Evolutionary conservation across 2,888 invertebrate genomes (phyloP), one percentile per base, ranked within the genome.

Genomic region (Zaprionus obscuricornis): DNA sequence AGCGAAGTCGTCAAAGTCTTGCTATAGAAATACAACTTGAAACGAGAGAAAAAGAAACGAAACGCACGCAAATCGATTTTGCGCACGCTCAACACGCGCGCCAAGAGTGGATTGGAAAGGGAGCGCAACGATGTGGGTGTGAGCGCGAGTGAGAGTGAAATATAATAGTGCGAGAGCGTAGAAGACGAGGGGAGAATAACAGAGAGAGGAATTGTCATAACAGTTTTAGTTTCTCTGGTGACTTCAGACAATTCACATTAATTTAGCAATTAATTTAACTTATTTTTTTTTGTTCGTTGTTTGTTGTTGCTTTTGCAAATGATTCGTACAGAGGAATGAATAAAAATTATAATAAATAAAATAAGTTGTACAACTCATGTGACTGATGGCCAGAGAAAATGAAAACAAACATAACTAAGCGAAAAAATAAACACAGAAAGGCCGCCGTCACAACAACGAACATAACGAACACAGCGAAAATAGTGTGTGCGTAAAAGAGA

Each of bases 261-360:
- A 83, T 76, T 76, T 54, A 66, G 52, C 76, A 68, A 76, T 76
- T 79, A 71, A 42, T 58, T 68, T 57, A 66, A 74, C 50, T 59
- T 67, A 62, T 69, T 73, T 42, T n/a, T 42, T 24, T 39, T 45
- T 65, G 29, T 37, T 40, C n/a, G n/a, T n/a, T n/a, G n/a, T 22
- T 51, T 42, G 65, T 31, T 46, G 31, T 33, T 3, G 56, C 27
- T 45, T 47, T 47, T 52, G 50, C 49, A 56, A 60, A 56, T 55
- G 16, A 50, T 47, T 56, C 46, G 34, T 17, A 34, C 13, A 49
- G 51, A 36, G 13, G 33, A 37, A 13, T 40, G 14, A 18, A 8
- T 20, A 24, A 49, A 33, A 26, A 58, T 7, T 37, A 20, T 3
- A 24, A 29, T 14, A 20, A 31, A 27, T 22, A 3, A 47, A 17